Percentiles rank a stretch among this genome's conserved stretches.
Evolutionary conservation across 2,797 vertebrate genomes (phyloP).

Genomic region (Enteromius afrohamiltoni): DNA sequence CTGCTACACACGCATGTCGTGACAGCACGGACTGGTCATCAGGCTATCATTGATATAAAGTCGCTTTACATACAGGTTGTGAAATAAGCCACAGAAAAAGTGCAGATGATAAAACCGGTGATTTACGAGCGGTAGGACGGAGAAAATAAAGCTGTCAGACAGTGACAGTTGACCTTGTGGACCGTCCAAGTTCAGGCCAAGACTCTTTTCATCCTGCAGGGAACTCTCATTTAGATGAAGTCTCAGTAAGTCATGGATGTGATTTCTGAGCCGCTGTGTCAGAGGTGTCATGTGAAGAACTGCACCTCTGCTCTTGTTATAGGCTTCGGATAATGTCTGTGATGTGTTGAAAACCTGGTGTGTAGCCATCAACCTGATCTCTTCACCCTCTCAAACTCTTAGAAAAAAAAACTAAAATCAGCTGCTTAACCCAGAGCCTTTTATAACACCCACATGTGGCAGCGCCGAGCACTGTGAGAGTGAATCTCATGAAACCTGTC

Average conservation of each 20-base stretch:
- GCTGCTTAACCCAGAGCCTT: conserved; percentile 44
- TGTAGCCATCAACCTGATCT: conserved; percentile 25
- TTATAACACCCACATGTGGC: conserved; percentile 47
- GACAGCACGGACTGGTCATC: conserved; percentile 22
- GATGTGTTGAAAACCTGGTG: conserved; percentile 45
- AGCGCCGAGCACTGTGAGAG: neutral
- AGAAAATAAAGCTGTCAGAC: conserved; percentile 78
- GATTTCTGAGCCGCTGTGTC: conserved; percentile 48
- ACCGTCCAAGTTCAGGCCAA: conserved; percentile 67
- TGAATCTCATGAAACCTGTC: conserved; percentile 45
- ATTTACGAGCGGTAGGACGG: conserved; percentile 70
- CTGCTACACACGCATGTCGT: conserved; percentile 41
- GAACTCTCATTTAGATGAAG: conserved; percentile 51
- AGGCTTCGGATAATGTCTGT: conserved; percentile 42
- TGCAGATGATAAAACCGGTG: conserved; percentile 72
- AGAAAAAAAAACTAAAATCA: conserved; percentile 47
- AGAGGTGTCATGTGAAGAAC: conserved; percentile 54
- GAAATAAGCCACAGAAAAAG: conserved; percentile 73
- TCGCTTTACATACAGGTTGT: conserved; percentile 35
- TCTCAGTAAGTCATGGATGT: conserved; percentile 52
- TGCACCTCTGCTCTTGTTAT: conserved; percentile 39
- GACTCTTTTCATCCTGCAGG: conserved; percentile 59
- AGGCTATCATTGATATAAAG: conserved; percentile 49
- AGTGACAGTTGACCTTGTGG: conserved; percentile 76
- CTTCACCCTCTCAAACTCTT: conserved; percentile 48